Evolutionary conservation across 2,113 vertebrate genomes (phyloP).

Genomic region (Gobiocypris rarus): DNA sequence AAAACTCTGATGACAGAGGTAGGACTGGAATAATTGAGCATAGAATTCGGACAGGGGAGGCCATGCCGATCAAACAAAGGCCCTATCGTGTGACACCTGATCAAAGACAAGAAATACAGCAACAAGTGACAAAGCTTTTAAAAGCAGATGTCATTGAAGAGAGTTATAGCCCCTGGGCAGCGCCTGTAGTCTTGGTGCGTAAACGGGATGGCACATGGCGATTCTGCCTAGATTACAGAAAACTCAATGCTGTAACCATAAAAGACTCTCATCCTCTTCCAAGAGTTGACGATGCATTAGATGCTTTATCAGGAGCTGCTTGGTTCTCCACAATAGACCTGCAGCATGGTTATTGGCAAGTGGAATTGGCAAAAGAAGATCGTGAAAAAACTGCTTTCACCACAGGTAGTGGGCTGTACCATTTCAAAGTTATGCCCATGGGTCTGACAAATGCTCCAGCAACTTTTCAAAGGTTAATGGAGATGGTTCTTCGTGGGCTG

Average conservation of each 20-base stretch:
- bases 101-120: slow-evolving; percentile 41
- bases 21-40: background rate
- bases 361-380: too few relatives aligned
- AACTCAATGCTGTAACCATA: slow-evolving; percentile 45
- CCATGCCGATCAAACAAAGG: slow-evolving; percentile 35
- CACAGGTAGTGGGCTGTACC: slow-evolving; percentile 33
- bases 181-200: slow-evolving; percentile 39
- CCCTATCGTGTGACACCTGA: slow-evolving; percentile 45
- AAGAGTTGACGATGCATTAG: slow-evolving; percentile 31
- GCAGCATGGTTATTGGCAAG: background rate
- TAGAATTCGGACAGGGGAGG: background rate
- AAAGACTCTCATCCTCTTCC: slow-evolving; percentile 52
- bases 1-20: background rate
- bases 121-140: slow-evolving; percentile 38
- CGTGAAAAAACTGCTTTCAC: slow-evolving; percentile 51
- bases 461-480: slow-evolving; percentile 50
- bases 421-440: background rate
- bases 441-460: slow-evolving; percentile 27
- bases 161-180: slow-evolving; percentile 48
- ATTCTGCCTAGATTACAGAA: slow-evolving; percentile 49
- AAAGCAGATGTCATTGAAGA: slow-evolving; percentile 41
- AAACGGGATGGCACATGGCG: slow-evolving; percentile 48
- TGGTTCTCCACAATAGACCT: slow-evolving; percentile 48
- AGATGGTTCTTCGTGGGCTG: slow-evolving; percentile 45
- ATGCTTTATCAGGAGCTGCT: slow-evolving; percentile 47